A percentile compares a stretch with the other conserved stretches of the same genome.
Conservation (phyloP, 2,113 vertebrate genomes). For the Pimephales promelas region DNA sequence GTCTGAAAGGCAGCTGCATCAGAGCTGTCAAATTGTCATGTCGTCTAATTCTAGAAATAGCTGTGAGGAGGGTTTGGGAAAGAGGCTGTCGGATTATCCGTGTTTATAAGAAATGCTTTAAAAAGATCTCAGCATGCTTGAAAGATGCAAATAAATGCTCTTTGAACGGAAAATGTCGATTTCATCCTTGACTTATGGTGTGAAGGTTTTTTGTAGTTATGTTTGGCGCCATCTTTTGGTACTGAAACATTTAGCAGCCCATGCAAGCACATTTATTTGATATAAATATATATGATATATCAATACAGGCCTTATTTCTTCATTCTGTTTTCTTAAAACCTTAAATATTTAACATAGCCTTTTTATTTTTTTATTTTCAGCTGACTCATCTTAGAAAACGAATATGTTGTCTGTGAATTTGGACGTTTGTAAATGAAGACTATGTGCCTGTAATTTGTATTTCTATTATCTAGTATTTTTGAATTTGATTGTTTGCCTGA, state of each 20-base stretch:
- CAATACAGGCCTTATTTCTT: too few relatives aligned
- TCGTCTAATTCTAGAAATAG: not conserved
- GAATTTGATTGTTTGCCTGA: not conserved
- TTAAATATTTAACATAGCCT: not conserved
- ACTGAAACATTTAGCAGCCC: not conserved
- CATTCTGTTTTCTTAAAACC: not conserved
- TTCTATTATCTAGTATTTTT: not conserved
- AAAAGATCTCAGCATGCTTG: not conserved
- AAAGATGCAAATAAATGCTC: not conserved
- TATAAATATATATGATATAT: not conserved
- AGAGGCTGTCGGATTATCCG: not conserved
- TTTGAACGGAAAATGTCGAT: not conserved
- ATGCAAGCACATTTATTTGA: not conserved
- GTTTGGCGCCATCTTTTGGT: slow-evolving; percentile 25
- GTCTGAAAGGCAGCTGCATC: not conserved
- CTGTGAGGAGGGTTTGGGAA: not conserved
- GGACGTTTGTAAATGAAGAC: not conserved
- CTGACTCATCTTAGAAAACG: not conserved
- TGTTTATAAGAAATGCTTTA: slow-evolving; percentile 1
- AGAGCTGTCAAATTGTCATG: slow-evolving; percentile 15
- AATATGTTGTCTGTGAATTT: not conserved
- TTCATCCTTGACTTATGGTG: not conserved
- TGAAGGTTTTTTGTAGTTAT: not conserved
- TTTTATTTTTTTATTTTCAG: not conserved
- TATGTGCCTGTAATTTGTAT: not conserved